A percentile compares a stretch with the other conserved stretches of the same genome.
Conservation (phyloP, 2,888 invertebrate species). For the Petrolisthes manimaculis region DNA sequence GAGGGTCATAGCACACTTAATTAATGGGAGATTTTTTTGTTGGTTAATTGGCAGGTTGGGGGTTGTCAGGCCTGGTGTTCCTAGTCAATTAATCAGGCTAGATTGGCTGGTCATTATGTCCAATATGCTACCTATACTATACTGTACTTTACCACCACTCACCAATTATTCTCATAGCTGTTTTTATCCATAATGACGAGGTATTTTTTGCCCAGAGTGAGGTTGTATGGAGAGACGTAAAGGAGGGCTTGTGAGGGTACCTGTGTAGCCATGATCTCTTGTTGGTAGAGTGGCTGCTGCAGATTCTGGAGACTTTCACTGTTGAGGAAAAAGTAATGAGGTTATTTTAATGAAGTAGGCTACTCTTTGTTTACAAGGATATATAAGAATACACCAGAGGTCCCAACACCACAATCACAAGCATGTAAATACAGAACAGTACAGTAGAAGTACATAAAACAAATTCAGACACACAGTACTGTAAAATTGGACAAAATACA, state of each 20-base stretch:
- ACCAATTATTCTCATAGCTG: constrained; percentile 63
- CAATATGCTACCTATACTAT: neutral
- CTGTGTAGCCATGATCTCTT: constrained; percentile 37
- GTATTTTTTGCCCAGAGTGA: constrained; percentile 38
- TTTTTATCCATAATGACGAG: constrained; percentile 63
- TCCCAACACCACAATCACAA: no score
- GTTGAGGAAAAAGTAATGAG: constrained; percentile 5
- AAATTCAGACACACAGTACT: neutral
- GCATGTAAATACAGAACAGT: no score
- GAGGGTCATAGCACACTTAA: no score
- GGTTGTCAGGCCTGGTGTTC: no score
- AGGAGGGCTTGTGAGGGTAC: constrained; percentile 31
- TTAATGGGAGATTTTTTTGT: no score
- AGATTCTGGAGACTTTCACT: constrained; percentile 55
- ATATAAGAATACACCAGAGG: no score
- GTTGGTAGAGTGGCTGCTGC: constrained; percentile 48
- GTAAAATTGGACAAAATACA: neutral
- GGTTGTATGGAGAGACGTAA: constrained; percentile 22
- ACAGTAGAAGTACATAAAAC: no score
- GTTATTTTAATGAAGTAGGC: no score
- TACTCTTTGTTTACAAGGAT: no score
- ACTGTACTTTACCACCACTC: constrained; percentile 20
- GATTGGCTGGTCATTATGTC: no score
- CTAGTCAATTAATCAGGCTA: no score
- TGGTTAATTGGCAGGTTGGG: no score